Conservation (phyloP, 2,797 vertebrate species). For the Dendrocincla tyrannina region DNA sequence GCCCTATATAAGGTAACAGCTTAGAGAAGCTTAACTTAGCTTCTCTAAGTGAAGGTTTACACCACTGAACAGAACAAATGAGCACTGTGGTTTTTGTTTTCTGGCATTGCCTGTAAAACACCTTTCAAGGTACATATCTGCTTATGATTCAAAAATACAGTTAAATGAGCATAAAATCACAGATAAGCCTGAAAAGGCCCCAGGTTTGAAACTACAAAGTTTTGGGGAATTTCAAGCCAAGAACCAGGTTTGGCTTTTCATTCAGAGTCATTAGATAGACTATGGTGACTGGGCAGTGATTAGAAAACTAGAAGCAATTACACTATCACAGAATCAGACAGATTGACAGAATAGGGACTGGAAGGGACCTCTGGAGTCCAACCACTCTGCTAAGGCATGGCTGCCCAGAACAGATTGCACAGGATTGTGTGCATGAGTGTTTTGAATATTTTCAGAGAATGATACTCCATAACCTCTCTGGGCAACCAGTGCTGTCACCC, state of each 20-base stretch:
- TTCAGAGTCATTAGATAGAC: background rate
- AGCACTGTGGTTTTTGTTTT: background rate
- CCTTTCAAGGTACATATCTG: background rate
- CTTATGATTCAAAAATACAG: background rate
- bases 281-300: background rate
- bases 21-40: background rate
- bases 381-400: background rate
- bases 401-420: background rate
- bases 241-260: background rate
- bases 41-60: background rate
- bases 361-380: background rate
- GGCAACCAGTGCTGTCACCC: background rate
- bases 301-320: background rate
- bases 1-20: background rate
- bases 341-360: no score
- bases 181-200: background rate
- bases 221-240: background rate
- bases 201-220: background rate
- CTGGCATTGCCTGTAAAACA: background rate
- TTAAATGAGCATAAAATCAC: background rate
- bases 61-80: background rate
- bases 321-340: background rate
- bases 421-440: background rate
- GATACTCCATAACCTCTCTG: background rate
- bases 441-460: background rate